Evolutionary conservation across 2,888 invertebrate species (phyloP), one percentile per base, ranked within the genome.

Genomic region (Caenorhabditis macrosperma): DNA sequence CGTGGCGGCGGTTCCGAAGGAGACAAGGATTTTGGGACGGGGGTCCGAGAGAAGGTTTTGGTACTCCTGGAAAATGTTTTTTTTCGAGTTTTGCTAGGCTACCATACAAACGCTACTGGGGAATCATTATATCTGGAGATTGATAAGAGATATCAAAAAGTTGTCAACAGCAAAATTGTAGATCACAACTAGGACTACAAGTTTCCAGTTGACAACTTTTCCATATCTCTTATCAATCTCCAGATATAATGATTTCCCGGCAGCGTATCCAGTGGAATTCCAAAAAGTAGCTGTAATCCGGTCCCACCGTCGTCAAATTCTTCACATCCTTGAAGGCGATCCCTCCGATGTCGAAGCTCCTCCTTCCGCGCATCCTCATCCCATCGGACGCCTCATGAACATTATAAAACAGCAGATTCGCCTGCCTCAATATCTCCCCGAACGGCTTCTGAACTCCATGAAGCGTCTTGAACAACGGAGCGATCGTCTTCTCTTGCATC

Each of bases 1-100:
- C 7, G 83, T 76, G 9, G 82, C 82, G 12, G 82, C 80, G 0
- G 85, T 85, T 44, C 85, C 85, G 54, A 85, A 85, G 0, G 85
- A 85, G 2, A 85, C 57, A 0, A 85, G 67, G 10, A 82, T 66
- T 26, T 78, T 64, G 5, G 60, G 63, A 1, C 63, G 59, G 38
- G 61, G 57, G 30, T 81, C 78, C 7, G 46, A 35, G 5, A 82
- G 46, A 7, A 75, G n/a, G 15, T 15, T 35, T 10, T 41, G 41
- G 17, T 79, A 67, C 24, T 79, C 66, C 78, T 74, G 22, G 26
- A n/a, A n/a, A 59, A n/a, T n/a, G n/a, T n/a, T n/a, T n/a, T n/a
- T n/a, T n/a, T n/a, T n/a, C n/a, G n/a, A n/a, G n/a, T n/a, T n/a
- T n/a, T n/a, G n/a, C n/a, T n/a, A n/a, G n/a, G n/a, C n/a, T n/a